Conservation (phyloP, 2,888 invertebrate species). For the Nomada hirtipes region DNA sequence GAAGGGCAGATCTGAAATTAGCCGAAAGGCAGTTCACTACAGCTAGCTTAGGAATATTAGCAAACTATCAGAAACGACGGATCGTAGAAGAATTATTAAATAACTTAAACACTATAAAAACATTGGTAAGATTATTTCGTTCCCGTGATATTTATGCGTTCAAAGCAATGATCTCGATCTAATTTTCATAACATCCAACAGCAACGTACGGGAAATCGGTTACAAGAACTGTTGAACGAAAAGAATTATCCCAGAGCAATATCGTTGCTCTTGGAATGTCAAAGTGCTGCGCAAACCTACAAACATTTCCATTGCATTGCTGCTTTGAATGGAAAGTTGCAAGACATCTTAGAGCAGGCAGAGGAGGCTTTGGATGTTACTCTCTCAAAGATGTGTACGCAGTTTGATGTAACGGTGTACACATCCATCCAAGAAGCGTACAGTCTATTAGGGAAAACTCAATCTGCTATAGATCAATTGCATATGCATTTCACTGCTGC, state of each 20-base stretch:
- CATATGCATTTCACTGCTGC: slow-evolving; percentile 98
- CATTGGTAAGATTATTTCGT: slow-evolving; percentile 86
- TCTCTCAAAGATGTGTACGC: slow-evolving; percentile 89
- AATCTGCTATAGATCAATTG: slow-evolving; percentile 96
- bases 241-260: slow-evolving; percentile 96
- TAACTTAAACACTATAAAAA: slow-evolving; percentile 92
- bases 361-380: slow-evolving; percentile 96
- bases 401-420: slow-evolving; percentile 90
- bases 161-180: not conserved
- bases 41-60: slow-evolving; percentile 94
- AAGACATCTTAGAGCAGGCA: slow-evolving; percentile 95
- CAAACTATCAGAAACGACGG: slow-evolving; percentile 95
- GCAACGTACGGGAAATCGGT: slow-evolving; percentile 93
- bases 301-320: slow-evolving; percentile 96
- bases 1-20: slow-evolving; percentile 89
- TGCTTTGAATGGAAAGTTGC: slow-evolving; percentile 93
- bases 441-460: slow-evolving; percentile 94
- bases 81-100: slow-evolving; percentile 92
- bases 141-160: not conserved
- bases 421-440: slow-evolving; percentile 95
- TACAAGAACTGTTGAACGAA: slow-evolving; percentile 92
- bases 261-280: slow-evolving; percentile 94
- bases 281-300: slow-evolving; percentile 93
- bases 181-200: slow-evolving; percentile 71
- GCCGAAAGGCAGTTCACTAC: slow-evolving; percentile 94